These are phyloP conservation scores for Acanthosepion lycidas DNA, from an alignment of 2,888 invertebrate species.

Conservation along the genomic window DNA sequence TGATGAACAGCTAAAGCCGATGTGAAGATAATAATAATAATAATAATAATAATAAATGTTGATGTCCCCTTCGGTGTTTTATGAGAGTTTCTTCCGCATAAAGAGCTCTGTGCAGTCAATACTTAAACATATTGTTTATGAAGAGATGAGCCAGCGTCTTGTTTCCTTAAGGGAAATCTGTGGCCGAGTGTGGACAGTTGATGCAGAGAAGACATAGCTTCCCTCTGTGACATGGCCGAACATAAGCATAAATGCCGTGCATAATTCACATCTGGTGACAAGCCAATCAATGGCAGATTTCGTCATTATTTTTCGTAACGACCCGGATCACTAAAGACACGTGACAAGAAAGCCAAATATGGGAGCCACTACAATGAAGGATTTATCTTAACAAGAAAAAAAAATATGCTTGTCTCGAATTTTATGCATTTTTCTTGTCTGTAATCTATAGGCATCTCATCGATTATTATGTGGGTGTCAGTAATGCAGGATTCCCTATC, in stretches of 20 bases:
- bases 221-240: not conserved
- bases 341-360: constrained; percentile 17
- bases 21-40: not conserved
- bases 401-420: too few relatives aligned
- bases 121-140: not conserved
- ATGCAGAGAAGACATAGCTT: not conserved
- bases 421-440: too few relatives aligned
- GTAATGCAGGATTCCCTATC: too few relatives aligned
- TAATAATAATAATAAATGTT: not conserved
- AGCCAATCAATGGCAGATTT: not conserved
- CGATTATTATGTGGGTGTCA: too few relatives aligned
- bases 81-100: not conserved
- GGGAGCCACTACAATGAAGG: too few relatives aligned
- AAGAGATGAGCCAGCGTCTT: not conserved
- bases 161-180: not conserved
- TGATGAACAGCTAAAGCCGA: too few relatives aligned
- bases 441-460: too few relatives aligned
- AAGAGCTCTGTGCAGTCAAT: not conserved
- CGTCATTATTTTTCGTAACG: not conserved
- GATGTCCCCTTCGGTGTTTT: not conserved
- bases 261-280: not conserved
- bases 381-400: too few relatives aligned
- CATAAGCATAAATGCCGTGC: not conserved
- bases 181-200: not conserved
- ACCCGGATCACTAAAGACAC: not conserved